Percentiles rank a stretch among this genome's conserved stretches.
These are phyloP conservation scores for Castor canadensis DNA, from an alignment of 2,113 vertebrate species.

Conservation along the genomic window DNA sequence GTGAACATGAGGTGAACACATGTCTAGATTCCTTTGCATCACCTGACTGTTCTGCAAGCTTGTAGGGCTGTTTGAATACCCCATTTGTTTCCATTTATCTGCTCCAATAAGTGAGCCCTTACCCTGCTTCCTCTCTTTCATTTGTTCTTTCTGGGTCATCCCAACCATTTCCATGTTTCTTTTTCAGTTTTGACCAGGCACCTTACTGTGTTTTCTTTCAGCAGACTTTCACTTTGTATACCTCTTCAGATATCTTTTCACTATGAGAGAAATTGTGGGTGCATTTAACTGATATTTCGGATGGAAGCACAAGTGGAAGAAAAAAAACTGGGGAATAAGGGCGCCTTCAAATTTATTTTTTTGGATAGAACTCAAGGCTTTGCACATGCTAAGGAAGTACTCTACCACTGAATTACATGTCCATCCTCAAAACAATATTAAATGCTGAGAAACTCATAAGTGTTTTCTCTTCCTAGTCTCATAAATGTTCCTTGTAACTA, in stretches of 20 bases:
- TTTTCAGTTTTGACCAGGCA: neutral
- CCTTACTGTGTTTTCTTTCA: neutral
- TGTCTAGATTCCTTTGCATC: neutral
- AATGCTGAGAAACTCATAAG: neutral
- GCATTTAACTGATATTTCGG: neutral
- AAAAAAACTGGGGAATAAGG: neutral
- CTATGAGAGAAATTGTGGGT: neutral
- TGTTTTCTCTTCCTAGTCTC: neutral
- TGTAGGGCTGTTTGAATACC: neutral
- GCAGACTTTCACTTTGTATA: neutral
- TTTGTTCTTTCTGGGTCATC: neutral
- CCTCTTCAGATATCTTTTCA: neutral
- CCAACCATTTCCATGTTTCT: neutral
- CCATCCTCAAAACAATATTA: too few relatives aligned
- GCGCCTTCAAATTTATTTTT: neutral
- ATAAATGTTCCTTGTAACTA: neutral
- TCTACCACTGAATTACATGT: too few relatives aligned
- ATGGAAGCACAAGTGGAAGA: neutral
- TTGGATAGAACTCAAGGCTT: too few relatives aligned
- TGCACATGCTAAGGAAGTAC: too few relatives aligned
- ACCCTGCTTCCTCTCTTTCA: too few relatives aligned
- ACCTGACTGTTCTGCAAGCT: neutral
- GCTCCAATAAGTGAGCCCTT: too few relatives aligned
- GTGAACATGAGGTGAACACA: neutral
- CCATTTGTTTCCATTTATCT: neutral